A percentile compares a stretch with the other conserved stretches of the same genome.
Conservation (phyloP, 2,113 vertebrate genomes). For the Rhea americana region DNA sequence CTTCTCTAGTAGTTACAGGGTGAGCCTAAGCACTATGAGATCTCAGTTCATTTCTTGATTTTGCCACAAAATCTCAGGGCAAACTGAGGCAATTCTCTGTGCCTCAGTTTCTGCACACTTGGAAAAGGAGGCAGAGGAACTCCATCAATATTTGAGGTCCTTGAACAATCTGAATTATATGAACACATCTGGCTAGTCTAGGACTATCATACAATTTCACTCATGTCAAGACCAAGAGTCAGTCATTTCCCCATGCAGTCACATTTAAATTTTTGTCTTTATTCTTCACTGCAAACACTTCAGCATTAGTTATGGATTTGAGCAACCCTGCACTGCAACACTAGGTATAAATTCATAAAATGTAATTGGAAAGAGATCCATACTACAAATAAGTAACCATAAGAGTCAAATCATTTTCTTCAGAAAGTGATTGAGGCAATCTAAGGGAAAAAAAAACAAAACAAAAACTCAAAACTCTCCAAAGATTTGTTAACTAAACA, state of each 20-base stretch:
- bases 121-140: background rate
- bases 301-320: background rate
- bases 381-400: background rate
- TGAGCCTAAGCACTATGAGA: background rate
- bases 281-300: background rate
- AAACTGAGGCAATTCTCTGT: background rate
- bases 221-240: background rate
- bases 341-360: background rate
- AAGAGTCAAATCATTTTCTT: background rate
- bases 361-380: background rate
- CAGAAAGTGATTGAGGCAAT: background rate
- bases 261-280: background rate
- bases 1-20: background rate
- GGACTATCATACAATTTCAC: background rate
- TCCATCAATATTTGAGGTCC: background rate
- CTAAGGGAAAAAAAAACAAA: background rate
- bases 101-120: background rate
- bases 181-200: background rate
- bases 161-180: fast-evolving
- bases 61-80: background rate
- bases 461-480: background rate
- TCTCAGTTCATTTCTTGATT: background rate
- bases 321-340: background rate
- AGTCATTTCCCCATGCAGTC: background rate
- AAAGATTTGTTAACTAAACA: conserved; percentile 52